These are phyloP conservation scores for Lepeophtheirus nordmannii DNA, from an alignment of 2,888 invertebrate species.

Conservation along the genomic window DNA sequence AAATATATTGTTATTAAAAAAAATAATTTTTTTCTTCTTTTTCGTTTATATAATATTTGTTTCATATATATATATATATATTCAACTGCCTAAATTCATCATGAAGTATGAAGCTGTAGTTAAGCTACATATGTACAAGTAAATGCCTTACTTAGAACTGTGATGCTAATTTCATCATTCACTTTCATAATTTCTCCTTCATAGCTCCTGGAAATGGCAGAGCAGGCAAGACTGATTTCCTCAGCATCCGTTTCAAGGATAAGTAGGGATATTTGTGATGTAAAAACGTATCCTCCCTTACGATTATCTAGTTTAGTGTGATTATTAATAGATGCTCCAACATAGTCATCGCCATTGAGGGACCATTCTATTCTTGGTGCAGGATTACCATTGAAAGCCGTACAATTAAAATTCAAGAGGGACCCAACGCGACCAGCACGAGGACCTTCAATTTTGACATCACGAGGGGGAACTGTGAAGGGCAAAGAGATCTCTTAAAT, in stretches of 20 bases:
- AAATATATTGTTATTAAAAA: too few relatives aligned
- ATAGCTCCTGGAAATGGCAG: background rate
- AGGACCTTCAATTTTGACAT: slow-evolving; percentile 7
- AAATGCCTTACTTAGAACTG: background rate
- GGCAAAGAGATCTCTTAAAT: too few relatives aligned
- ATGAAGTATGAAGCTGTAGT: too few relatives aligned
- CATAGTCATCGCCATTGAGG: slow-evolving; percentile 7
- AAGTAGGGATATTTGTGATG: background rate
- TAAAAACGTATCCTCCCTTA: background rate
- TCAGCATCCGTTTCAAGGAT: background rate
- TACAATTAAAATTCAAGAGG: background rate
- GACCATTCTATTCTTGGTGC: slow-evolving; percentile 10
- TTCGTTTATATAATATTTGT: too few relatives aligned
- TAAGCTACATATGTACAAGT: too few relatives aligned
- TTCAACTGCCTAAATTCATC: too few relatives aligned
- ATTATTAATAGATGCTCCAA: background rate
- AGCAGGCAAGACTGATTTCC: background rate
- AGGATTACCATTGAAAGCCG: slow-evolving; percentile 14
- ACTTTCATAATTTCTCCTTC: background rate
- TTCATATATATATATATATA: too few relatives aligned
- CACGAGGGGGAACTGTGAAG: slow-evolving; percentile 20
- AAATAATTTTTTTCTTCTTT: too few relatives aligned
- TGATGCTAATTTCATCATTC: background rate
- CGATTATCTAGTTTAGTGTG: background rate
- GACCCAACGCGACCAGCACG: background rate